phyloP scores from a whole-genome alignment of 1,140 invertebrate genomes.

The Theocolax elegans region DNA sequence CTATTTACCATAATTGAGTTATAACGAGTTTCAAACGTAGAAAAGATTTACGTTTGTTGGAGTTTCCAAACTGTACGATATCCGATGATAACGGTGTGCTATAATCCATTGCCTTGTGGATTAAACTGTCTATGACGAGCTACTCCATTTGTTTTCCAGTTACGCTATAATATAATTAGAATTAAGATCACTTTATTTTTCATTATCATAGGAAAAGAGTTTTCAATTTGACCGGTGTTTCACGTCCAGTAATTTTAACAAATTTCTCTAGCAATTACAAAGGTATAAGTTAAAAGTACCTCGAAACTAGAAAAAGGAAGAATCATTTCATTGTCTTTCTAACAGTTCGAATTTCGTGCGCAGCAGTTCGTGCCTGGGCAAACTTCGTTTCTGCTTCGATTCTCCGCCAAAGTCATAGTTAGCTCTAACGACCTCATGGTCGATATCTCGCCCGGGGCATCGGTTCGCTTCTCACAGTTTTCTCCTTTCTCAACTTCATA shows the following conservation, averaged over 20 bases:
- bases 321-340: slow-evolving; percentile 24
- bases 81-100: too few species aligned
- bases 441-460: slow-evolving; percentile 34
- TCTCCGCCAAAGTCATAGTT: slow-evolving; percentile 32
- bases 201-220: too few species aligned
- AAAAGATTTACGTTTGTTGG: too few species aligned
- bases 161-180: too few species aligned
- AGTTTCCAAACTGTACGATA: too few species aligned
- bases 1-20: too few species aligned
- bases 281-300: neutral
- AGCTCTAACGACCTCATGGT: slow-evolving; percentile 33
- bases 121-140: too few species aligned
- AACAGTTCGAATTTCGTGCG: neutral
- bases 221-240: too few species aligned
- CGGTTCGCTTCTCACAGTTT: slow-evolving; percentile 35
- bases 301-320: neutral
- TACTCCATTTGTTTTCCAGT: too few species aligned
- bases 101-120: too few species aligned
- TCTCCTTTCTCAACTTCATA: slow-evolving; percentile 27
- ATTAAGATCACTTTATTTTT: too few species aligned
- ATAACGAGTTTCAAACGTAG: too few species aligned
- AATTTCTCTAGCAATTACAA: slow-evolving; percentile 5
- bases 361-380: slow-evolving; percentile 4
- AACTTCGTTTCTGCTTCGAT: slow-evolving; percentile 34
- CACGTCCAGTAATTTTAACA: neutral